Conservation (phyloP, 2,888 invertebrate species). For the Luperina testacea region DNA sequence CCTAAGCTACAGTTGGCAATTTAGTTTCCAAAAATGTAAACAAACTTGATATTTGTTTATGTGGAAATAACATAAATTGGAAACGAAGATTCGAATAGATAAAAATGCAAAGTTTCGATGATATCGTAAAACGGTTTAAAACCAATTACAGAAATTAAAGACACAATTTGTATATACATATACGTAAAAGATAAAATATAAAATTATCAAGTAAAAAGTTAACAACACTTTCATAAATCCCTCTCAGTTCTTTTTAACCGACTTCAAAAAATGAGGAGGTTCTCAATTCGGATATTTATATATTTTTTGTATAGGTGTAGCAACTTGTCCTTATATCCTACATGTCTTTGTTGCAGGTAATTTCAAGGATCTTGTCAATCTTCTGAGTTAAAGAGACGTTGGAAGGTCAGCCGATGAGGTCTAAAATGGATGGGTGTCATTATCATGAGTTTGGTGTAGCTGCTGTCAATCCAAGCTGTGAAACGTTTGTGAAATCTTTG, state of each 20-base stretch:
- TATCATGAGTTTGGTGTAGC: not conserved
- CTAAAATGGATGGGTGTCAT: constrained; percentile 3
- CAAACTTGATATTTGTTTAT: too few species aligned
- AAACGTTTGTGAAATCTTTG: not conserved
- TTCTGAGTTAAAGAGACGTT: not conserved
- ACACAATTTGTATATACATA: too few species aligned
- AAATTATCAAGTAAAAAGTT: not conserved
- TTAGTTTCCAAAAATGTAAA: too few species aligned
- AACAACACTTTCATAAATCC: not conserved
- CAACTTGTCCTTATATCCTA: constrained; percentile 16
- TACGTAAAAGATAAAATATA: too few species aligned
- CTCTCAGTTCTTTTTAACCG: not conserved
- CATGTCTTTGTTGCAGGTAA: constrained; percentile 59
- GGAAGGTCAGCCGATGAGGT: constrained; percentile 20
- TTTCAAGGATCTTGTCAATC: constrained; percentile 32
- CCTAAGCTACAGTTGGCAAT: not conserved
- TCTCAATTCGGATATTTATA: too few species aligned
- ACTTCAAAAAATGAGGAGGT: too few species aligned
- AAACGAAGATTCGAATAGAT: too few species aligned
- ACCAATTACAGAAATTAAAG: too few species aligned
- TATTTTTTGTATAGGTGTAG: not conserved
- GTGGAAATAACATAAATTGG: too few species aligned
- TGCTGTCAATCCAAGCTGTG: not conserved
- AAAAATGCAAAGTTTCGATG: not conserved
- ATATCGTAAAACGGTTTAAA: not conserved